These are phyloP conservation scores for Erynnis tages DNA, from an alignment of 2,888 invertebrate genomes.

Conservation along the genomic window DNA sequence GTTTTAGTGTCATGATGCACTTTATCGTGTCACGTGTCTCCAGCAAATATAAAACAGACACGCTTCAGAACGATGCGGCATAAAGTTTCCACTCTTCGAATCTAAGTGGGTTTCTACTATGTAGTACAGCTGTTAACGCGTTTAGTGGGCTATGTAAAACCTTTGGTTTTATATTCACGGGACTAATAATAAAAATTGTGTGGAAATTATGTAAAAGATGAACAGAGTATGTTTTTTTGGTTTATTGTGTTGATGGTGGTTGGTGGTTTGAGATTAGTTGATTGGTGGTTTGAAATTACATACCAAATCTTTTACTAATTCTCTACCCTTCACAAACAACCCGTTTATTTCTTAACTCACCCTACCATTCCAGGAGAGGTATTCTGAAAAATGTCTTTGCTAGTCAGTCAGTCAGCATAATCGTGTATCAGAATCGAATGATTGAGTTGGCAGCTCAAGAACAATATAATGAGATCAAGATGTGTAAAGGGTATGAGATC, in stretches of 20 bases:
- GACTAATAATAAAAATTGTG: too few relatives aligned
- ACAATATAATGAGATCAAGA: constrained; percentile 31
- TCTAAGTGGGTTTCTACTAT: constrained; percentile 37
- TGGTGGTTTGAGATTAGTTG: too few relatives aligned
- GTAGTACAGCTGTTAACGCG: constrained; percentile 14
- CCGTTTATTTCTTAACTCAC: too few relatives aligned
- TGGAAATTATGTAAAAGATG: too few relatives aligned
- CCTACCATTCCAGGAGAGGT: too few relatives aligned
- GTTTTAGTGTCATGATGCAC: constrained; percentile 37
- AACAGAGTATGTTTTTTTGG: too few relatives aligned
- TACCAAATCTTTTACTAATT: too few relatives aligned
- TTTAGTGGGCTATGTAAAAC: background rate
- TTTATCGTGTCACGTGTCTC: constrained; percentile 50
- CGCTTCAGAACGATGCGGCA: constrained; percentile 40
- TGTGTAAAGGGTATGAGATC: constrained; percentile 29
- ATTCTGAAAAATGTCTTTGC: too few relatives aligned
- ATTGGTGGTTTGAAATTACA: too few relatives aligned
- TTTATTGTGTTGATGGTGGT: too few relatives aligned
- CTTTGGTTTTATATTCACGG: background rate
- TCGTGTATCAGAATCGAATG: constrained; percentile 25
- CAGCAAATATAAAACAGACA: constrained; percentile 30
- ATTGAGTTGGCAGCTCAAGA: constrained; percentile 27
- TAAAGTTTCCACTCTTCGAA: constrained; percentile 44
- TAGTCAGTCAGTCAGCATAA: constrained; percentile 20
- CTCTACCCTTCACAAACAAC: too few relatives aligned